phyloP scores from a whole-genome alignment of 2,888 invertebrate species.

The Synergus gifuensis region DNA sequence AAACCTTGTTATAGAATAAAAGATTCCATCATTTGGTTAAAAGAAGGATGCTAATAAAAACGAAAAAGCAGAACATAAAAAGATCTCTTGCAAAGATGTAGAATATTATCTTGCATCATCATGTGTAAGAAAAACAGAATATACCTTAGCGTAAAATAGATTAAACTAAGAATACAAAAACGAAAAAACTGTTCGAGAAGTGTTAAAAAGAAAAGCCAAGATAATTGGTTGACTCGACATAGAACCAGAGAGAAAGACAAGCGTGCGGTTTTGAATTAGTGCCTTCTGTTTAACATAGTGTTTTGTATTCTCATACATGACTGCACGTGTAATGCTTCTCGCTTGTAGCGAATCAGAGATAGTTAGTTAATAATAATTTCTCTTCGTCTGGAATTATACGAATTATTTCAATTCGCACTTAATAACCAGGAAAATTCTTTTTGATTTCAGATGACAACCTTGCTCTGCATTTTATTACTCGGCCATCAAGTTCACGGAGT shows the following conservation, averaged over 20 bases:
- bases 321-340: slow-evolving; percentile 1
- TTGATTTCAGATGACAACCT: slow-evolving; percentile 69
- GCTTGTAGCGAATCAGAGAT: background rate
- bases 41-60: background rate
- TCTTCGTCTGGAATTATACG: background rate
- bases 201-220: background rate
- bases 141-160: background rate
- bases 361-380: slow-evolving; percentile 1
- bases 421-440: slow-evolving; percentile 32
- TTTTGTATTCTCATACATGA: slow-evolving; percentile 12
- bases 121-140: background rate
- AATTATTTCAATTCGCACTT: background rate
- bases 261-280: slow-evolving; percentile 21
- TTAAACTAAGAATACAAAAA: background rate
- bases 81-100: background rate
- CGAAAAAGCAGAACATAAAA: slow-evolving; percentile 9
- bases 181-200: background rate
- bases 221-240: background rate
- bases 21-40: background rate
- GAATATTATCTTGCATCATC: background rate
- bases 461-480: slow-evolving; percentile 66
- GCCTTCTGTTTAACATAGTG: slow-evolving; percentile 19
- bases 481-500: slow-evolving; percentile 66
- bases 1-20: background rate
- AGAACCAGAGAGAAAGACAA: background rate